A percentile compares a stretch with the other conserved stretches of the same genome.
Evolutionary conservation across 2,797 vertebrate genomes (phyloP).

Genomic region (Channallabes apus): DNA sequence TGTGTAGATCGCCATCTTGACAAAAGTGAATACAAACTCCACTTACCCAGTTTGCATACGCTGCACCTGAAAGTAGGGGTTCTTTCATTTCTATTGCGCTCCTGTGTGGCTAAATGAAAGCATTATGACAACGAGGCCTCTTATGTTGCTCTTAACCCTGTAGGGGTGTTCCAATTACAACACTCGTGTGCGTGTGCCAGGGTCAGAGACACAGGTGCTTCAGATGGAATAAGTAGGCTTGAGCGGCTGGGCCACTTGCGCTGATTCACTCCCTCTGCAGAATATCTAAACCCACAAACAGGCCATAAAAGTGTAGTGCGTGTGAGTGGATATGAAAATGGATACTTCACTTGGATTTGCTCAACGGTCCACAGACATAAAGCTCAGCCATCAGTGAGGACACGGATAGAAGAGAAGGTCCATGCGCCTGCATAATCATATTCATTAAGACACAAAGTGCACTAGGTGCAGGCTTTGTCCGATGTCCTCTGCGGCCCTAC

Average conservation of each 20-base stretch:
- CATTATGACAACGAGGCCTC: conserved; percentile 42
- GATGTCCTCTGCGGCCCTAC: background rate
- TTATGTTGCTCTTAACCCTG: conserved; percentile 40
- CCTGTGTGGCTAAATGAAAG: conserved; percentile 31
- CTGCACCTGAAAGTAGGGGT: background rate
- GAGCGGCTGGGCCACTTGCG: conserved; percentile 33
- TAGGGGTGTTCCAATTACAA: conserved; percentile 43
- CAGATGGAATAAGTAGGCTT: conserved; percentile 43
- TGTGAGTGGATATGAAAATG: conserved; percentile 17
- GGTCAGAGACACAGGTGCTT: conserved; percentile 41
- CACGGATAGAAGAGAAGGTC: background rate
- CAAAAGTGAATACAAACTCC: background rate
- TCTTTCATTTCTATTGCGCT: background rate
- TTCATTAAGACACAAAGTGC: background rate
- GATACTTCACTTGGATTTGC: conserved; percentile 4
- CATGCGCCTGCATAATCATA: background rate
- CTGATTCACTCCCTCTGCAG: conserved; percentile 31
- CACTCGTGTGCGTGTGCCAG: conserved; percentile 30
- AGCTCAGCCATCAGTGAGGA: background rate
- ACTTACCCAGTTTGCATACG: background rate
- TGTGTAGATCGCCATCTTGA: background rate
- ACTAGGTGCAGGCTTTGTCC: background rate
- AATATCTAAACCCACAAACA: conserved; percentile 25
- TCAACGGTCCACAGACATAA: background rate
- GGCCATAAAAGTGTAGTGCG: background rate